These are phyloP conservation scores for Sitodiplosis mosellana DNA, from an alignment of 1,140 invertebrate genomes.

Conservation along the genomic window DNA sequence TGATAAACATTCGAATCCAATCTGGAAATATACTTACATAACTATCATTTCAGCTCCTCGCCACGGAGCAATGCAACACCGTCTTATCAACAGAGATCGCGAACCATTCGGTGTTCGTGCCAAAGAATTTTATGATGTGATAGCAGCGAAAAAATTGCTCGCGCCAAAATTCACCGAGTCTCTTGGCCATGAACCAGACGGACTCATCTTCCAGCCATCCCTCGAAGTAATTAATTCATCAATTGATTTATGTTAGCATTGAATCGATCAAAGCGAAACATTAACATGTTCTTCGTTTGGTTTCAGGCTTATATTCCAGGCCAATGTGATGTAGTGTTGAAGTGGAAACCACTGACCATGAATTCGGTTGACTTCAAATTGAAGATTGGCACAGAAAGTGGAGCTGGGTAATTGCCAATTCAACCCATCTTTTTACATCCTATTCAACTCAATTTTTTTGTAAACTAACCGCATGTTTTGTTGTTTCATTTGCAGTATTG, in stretches of 20 bases:
- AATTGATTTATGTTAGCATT: neutral
- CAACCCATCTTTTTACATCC: no score
- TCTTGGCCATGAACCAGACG: slow-evolving; percentile 88
- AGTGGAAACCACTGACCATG: slow-evolving; percentile 89
- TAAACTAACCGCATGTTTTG: no score
- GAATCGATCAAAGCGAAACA: neutral
- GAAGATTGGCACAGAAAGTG: slow-evolving; percentile 53
- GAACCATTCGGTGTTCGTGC: slow-evolving; percentile 78
- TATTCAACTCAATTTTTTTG: no score
- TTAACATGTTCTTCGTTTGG: neutral
- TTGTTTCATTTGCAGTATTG: slow-evolving; percentile 31
- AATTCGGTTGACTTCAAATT: slow-evolving; percentile 95
- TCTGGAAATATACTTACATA: slow-evolving; percentile 5
- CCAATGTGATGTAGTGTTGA: slow-evolving; percentile 65
- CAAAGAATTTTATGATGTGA: slow-evolving; percentile 81
- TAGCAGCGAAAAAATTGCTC: slow-evolving; percentile 45
- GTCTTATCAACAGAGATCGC: slow-evolving; percentile 46
- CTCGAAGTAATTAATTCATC: slow-evolving; percentile 34
- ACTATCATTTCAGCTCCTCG: slow-evolving; percentile 34
- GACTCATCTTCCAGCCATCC: slow-evolving; percentile 91
- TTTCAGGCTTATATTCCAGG: slow-evolving; percentile 66
- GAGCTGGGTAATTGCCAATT: slow-evolving; percentile 59
- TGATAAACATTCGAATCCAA: slow-evolving; percentile 5
- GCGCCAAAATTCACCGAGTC: slow-evolving; percentile 71
- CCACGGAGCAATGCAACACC: slow-evolving; percentile 50